Evolutionary conservation across 2,888 invertebrate genomes (phyloP).

Genomic region (Drosophila aldrichi): DNA sequence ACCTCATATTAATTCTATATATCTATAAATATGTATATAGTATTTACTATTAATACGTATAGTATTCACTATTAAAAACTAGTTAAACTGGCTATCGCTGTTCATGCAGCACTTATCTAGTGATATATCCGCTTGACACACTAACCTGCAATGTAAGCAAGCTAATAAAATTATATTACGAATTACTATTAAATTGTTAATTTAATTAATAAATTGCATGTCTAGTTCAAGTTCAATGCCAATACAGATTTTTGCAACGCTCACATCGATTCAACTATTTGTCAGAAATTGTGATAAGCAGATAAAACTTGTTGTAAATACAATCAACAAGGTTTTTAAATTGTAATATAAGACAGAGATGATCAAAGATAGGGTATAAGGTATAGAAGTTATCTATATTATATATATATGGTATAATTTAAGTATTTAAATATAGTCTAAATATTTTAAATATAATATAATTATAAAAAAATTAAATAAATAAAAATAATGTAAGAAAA

Average conservation of each 20-base stretch:
- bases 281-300: background rate
- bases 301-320: background rate
- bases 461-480: background rate
- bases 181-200: constrained; percentile 6
- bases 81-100: background rate
- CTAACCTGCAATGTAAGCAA: constrained; percentile 3
- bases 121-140: constrained; percentile 11
- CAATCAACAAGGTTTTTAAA: background rate
- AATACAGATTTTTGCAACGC: background rate
- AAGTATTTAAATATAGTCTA: too few species aligned
- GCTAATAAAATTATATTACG: background rate
- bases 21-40: background rate
- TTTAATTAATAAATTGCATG: constrained; percentile 27
- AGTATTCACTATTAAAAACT: background rate
- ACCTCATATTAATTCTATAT: constrained; percentile 6
- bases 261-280: too few species aligned
- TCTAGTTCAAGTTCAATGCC: constrained; percentile 38
- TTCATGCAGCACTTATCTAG: background rate
- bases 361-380: too few species aligned
- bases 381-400: background rate
- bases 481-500: too few species aligned
- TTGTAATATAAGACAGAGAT: background rate
- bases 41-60: background rate
- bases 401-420: too few species aligned
- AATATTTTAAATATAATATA: too few species aligned